Evolutionary conservation across 92 coral and sea anemone species (phyloP), one percentile per base, ranked within the genome.

Genomic region (Porites rus): DNA sequence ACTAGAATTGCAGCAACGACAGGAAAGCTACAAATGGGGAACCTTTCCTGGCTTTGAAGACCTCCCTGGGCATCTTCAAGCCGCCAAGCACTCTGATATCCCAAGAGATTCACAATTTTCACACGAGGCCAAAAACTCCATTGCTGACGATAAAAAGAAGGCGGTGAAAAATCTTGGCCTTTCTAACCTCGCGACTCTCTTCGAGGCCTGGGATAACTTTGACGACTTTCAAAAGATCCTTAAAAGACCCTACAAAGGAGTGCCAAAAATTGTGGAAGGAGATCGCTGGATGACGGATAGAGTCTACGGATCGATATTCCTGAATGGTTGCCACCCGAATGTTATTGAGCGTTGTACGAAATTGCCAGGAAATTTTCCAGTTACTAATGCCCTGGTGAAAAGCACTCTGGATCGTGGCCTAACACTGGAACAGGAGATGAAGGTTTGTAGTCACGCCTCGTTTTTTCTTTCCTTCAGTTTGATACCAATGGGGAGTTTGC

Each of bases 21-120:
- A 90, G 46, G 88, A 76, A 38, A 51, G 20, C 7, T 92, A 90
- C 61, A 67, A 86, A 73, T 92, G 95, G 95, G 88, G 82, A 24
- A 54, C 24, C 59, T 63, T 68, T 46, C 89, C 79, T 18, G 59
- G 66, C 18, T 88, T 81, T 13, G 75, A 89, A 21, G 79, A 84
- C 4, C 67, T 85, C 46, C 91, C 93, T 20, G 93, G 91, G 11
- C 88, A 74, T 58, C 60, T 91, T n/a, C 67, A 91, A 21, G 93
- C 91, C 25, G n/a, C 77, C n/a, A 65, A 56, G 16, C 88, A 82
- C 74, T 65, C 53, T n/a, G 93, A 91, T 6, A 86, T 92, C 14
- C 95, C 95, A 28, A 90, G 93, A 53, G 90, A 89, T 83, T 91
- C 92, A 3, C 95, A 86, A 77, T 92, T 92, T 89, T 79, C 86